phyloP scores from a whole-genome alignment of 2,797 vertebrate genomes.

The Acrossocheilus fasciatus region DNA sequence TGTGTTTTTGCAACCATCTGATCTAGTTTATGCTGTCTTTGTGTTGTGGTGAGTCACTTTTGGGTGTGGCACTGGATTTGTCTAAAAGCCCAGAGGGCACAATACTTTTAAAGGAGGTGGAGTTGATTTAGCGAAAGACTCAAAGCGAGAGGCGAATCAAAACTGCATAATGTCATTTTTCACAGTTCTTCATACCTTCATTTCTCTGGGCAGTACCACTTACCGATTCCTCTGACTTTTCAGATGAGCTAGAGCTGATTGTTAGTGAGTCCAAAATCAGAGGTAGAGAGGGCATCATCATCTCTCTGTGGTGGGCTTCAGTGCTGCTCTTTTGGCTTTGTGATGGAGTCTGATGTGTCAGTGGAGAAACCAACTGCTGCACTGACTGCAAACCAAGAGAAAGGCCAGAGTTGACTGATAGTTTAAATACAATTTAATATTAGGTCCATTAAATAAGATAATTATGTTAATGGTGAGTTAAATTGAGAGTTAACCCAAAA shows the following conservation, averaged over 20 bases:
- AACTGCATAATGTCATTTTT: background rate
- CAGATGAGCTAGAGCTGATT: conserved; percentile 38
- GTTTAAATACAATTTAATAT: background rate
- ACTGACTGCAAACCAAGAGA: conserved; percentile 24
- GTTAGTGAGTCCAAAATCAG: background rate
- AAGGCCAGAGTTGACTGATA: conserved; percentile 11
- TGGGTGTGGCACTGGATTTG: conserved; percentile 40
- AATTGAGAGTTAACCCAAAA: background rate
- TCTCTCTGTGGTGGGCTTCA: conserved; percentile 27
- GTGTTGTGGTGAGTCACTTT: conserved; percentile 14
- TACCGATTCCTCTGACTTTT: conserved; percentile 44
- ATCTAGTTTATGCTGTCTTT: conserved; percentile 23
- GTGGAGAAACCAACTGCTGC: conserved; percentile 6
- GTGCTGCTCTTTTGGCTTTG: conserved; percentile 25
- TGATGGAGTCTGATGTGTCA: conserved; percentile 26
- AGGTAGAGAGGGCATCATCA: conserved; percentile 10
- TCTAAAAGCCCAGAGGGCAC: conserved; percentile 35
- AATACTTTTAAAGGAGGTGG: conserved; percentile 14
- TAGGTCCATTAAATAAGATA: background rate
- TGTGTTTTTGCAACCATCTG: conserved; percentile 6
- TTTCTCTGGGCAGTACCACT: background rate
- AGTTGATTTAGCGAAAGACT: conserved; percentile 23
- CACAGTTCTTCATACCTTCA: background rate
- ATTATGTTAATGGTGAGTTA: background rate
- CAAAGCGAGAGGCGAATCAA: background rate